Percentiles rank a stretch among this genome's conserved stretches.
These are phyloP conservation scores for Cercopithecus mona DNA, from an alignment of 2,113 vertebrate genomes.

Conservation along the genomic window DNA sequence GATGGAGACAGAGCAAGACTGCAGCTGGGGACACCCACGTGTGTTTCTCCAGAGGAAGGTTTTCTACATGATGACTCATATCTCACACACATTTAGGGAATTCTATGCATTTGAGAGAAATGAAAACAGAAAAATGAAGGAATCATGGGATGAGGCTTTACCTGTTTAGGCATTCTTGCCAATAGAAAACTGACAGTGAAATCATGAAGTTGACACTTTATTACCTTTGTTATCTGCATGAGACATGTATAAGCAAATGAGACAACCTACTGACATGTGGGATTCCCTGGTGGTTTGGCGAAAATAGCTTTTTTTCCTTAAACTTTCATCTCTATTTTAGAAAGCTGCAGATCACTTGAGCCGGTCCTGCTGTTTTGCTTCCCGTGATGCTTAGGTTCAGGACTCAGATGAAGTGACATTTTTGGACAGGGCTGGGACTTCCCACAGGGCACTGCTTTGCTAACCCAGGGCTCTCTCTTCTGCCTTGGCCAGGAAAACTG, in stretches of 20 bases:
- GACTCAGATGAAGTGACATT: not conserved
- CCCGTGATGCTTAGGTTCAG: not conserved
- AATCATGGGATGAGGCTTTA: not conserved
- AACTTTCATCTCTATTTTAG: not conserved
- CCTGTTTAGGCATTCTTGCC: not conserved
- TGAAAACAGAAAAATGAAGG: not conserved
- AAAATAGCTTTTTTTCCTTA: not conserved
- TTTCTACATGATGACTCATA: not conserved
- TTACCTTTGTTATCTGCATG: not conserved
- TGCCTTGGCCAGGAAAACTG: not conserved
- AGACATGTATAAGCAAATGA: not conserved
- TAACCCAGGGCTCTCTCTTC: rapidly evolving
- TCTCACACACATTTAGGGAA: not conserved
- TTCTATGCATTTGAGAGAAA: not conserved
- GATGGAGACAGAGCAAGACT: not conserved
- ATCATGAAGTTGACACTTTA: not conserved
- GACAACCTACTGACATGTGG: rapidly evolving
- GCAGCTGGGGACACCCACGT: rapidly evolving
- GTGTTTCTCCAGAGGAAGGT: not conserved
- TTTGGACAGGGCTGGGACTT: not conserved
- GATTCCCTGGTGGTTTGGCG: not conserved
- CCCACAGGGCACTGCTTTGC: not conserved
- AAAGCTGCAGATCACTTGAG: not conserved
- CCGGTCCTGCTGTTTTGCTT: not conserved
- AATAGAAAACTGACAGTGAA: not conserved